Conservation (phyloP, 2,113 vertebrate genomes). For the Chitala chitala region DNA sequence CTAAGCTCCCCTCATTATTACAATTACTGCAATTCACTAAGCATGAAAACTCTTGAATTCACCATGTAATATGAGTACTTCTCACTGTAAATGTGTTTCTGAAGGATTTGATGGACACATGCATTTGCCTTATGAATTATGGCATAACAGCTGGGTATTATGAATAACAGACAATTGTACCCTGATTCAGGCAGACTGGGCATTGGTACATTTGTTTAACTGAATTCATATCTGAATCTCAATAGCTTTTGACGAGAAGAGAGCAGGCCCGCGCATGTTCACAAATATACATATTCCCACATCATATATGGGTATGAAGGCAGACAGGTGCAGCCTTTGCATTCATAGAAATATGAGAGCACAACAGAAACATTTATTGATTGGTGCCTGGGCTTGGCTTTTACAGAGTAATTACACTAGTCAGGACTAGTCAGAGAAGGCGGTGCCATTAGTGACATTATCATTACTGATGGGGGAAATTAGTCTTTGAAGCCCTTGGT, state of each 20-base stretch:
- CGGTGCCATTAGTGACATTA: not conserved
- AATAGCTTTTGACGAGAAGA: not conserved
- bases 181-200: not conserved
- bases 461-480: not conserved
- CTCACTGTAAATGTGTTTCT: not conserved
- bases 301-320: too few species aligned
- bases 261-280: too few species aligned
- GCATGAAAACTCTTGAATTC: conserved; percentile 8
- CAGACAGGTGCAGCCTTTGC: too few species aligned
- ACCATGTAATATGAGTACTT: not conserved
- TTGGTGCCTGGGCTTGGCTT: not conserved
- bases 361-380: not conserved
- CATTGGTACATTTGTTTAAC: conserved; percentile 19
- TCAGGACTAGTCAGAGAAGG: too few species aligned
- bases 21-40: not conserved
- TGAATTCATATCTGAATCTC: not conserved
- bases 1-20: conserved; percentile 17
- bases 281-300: too few species aligned
- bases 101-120: conserved; percentile 13
- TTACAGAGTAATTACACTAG: not conserved
- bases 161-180: not conserved
- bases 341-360: too few species aligned
- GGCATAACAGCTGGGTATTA: not conserved
- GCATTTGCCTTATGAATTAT: conserved; percentile 5
- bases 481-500: not conserved